Evolutionary conservation across 2,888 invertebrate genomes (phyloP).

Genomic region (Troilus luridus): DNA sequence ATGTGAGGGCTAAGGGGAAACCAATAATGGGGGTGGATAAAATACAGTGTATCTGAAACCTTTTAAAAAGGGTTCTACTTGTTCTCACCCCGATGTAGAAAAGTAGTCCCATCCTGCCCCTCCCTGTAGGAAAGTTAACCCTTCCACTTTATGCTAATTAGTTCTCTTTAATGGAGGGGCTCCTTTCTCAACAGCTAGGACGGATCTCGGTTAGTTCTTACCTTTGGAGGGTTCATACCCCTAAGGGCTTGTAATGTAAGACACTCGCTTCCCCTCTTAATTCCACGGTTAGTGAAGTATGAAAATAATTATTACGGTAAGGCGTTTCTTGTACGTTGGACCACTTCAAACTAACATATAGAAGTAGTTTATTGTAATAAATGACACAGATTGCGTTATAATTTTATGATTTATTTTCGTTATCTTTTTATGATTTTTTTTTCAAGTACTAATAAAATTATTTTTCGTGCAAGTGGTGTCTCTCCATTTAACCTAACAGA

Average conservation of each 20-base stretch:
- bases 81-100: background rate
- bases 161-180: background rate
- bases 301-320: background rate
- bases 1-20: background rate
- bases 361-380: too few relatives aligned
- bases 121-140: background rate
- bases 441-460: too few relatives aligned
- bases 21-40: background rate
- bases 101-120: background rate
- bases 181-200: background rate
- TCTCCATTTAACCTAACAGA: too few relatives aligned
- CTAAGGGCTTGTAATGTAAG: background rate
- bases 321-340: background rate
- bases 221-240: background rate
- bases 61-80: background rate
- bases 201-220: background rate
- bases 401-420: too few relatives aligned
- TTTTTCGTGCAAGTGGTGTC: too few relatives aligned
- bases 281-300: background rate
- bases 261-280: background rate
- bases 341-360: too few relatives aligned
- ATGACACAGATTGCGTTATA: too few relatives aligned
- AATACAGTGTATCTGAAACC: background rate
- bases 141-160: conserved; percentile 39
- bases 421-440: too few relatives aligned